Percentiles rank a stretch among this genome's conserved stretches.
Conservation (phyloP, 2,113 vertebrate genomes). For the Bujurquina vittata region DNA sequence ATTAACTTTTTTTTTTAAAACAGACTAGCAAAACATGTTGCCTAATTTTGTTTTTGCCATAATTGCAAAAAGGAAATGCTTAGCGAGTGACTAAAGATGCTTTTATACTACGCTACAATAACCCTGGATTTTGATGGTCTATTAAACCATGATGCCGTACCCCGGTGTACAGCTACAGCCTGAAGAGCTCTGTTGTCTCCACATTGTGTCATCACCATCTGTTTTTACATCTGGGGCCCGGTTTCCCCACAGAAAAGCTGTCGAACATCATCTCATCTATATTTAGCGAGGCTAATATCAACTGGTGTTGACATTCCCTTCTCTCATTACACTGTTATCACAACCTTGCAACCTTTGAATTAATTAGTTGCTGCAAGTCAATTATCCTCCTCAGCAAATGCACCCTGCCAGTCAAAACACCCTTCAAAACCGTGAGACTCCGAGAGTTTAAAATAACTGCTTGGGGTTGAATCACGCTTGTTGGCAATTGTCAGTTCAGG, state of each 20-base stretch:
- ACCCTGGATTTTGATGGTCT: neutral
- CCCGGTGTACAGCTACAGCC: neutral
- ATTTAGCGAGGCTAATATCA: constrained; percentile 72
- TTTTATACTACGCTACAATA: neutral
- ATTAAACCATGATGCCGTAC: neutral
- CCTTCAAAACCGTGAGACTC: constrained; percentile 19
- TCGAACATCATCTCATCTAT: constrained; percentile 68
- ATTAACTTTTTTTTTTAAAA: neutral
- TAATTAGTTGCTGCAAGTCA: constrained; percentile 77
- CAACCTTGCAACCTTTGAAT: constrained; percentile 73
- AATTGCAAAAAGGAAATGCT: neutral
- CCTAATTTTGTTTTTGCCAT: neutral
- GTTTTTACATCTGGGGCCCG: constrained; percentile 56
- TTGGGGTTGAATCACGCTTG: neutral
- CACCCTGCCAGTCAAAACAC: constrained; percentile 51
- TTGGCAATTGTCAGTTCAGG: neutral
- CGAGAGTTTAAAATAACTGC: constrained; percentile 23
- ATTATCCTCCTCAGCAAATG: constrained; percentile 66
- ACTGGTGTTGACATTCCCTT: constrained; percentile 65
- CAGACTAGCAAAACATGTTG: neutral
- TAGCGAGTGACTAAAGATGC: neutral
- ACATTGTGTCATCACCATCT: constrained; percentile 54
- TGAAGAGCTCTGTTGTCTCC: constrained; percentile 18
- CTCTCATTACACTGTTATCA: constrained; percentile 75
- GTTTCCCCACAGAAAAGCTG: constrained; percentile 60